phyloP scores from a whole-genome alignment of 2,888 invertebrate genomes.

The Halictus quadricinctus region DNA sequence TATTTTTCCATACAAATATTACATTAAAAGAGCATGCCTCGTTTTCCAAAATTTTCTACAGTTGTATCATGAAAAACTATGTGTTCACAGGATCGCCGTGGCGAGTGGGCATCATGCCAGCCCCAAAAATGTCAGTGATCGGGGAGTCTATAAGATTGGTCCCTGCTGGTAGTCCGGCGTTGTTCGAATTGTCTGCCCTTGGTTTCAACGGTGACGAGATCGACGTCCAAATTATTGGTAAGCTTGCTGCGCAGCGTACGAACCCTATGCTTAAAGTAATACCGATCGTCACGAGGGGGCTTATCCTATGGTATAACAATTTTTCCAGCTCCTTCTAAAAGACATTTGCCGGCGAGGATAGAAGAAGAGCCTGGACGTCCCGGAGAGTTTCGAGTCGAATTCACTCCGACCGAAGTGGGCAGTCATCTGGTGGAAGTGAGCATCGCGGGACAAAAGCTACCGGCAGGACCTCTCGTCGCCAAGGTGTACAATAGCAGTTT shows the following conservation, averaged over 20 bases:
- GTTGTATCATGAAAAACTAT: not conserved
- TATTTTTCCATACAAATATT: not conserved
- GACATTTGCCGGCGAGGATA: constrained; percentile 91
- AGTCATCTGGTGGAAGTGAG: constrained; percentile 96
- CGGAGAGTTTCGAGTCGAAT: constrained; percentile 95
- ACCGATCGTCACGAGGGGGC: not conserved
- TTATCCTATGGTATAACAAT: not conserved
- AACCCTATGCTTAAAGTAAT: not conserved
- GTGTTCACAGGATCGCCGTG: constrained; percentile 92
- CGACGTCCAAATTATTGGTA: constrained; percentile 84
- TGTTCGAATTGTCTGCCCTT: constrained; percentile 93
- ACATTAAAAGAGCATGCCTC: too few species aligned
- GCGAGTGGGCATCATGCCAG: constrained; percentile 95
- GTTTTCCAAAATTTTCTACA: not conserved
- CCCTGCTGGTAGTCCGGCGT: constrained; percentile 93
- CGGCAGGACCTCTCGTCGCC: constrained; percentile 94
- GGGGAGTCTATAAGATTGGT: constrained; percentile 95
- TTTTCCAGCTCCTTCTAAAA: constrained; percentile 89
- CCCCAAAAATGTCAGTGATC: constrained; percentile 89
- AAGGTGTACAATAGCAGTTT: constrained; percentile 97
- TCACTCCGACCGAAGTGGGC: constrained; percentile 96
- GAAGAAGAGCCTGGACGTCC: constrained; percentile 90
- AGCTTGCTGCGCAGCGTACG: constrained; percentile 65
- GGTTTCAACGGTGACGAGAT: constrained; percentile 84
- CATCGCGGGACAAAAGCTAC: constrained; percentile 94